phyloP scores from a whole-genome alignment of 2,888 invertebrate species.

The Pachycephus smyrnensis region DNA sequence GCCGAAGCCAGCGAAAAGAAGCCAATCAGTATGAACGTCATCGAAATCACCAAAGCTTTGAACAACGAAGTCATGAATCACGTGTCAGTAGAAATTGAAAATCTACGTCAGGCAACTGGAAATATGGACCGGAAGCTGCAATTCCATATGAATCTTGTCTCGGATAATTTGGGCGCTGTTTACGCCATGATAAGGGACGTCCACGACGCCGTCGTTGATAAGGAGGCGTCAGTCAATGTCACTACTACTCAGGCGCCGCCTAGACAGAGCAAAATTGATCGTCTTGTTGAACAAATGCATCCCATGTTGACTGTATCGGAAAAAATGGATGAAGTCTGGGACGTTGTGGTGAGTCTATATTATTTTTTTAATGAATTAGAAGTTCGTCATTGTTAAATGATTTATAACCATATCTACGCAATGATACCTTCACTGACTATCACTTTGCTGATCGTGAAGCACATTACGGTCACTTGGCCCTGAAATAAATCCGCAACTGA shows the following conservation, averaged over 20 bases:
- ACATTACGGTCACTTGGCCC: slow-evolving; percentile 36
- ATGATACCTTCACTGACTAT: neutral
- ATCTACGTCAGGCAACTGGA: slow-evolving; percentile 81
- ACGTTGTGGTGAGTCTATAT: slow-evolving; percentile 74
- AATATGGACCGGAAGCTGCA: slow-evolving; percentile 85
- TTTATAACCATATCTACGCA: neutral
- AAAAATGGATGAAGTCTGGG: slow-evolving; percentile 93
- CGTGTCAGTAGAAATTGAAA: slow-evolving; percentile 84
- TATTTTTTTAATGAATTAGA: neutral
- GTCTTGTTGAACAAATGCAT: slow-evolving; percentile 83
- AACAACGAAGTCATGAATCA: slow-evolving; percentile 84
- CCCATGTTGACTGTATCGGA: slow-evolving; percentile 88
- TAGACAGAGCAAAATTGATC: slow-evolving; percentile 82
- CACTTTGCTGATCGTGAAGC: too few species aligned
- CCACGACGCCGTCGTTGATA: slow-evolving; percentile 86
- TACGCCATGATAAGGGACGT: slow-evolving; percentile 84
- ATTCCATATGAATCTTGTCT: slow-evolving; percentile 86
- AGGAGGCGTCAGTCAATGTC: slow-evolving; percentile 72
- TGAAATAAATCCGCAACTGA: slow-evolving; percentile 36
- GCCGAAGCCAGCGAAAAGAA: slow-evolving; percentile 90
- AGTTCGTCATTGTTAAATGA: neutral
- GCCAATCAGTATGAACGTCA: slow-evolving; percentile 84
- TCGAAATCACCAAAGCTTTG: slow-evolving; percentile 86
- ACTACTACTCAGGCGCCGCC: slow-evolving; percentile 73
- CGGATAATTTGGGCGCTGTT: slow-evolving; percentile 84